These are phyloP conservation scores for Eidolon dupreanum DNA, from an alignment of 2,797 vertebrate species.

Conservation along the genomic window DNA sequence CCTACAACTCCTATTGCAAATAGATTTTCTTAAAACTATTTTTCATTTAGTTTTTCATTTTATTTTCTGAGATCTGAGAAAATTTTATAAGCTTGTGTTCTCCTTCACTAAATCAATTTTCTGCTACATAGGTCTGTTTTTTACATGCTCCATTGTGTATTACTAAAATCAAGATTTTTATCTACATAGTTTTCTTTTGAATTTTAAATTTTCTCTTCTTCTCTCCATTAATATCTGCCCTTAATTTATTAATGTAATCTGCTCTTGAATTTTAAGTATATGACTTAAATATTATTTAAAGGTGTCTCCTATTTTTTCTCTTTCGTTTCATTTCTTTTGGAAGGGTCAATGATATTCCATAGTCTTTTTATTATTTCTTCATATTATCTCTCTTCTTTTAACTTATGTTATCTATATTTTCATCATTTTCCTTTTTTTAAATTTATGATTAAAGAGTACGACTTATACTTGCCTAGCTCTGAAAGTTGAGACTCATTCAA, in stretches of 20 bases:
- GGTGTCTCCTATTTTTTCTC: not conserved
- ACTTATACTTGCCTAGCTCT: not conserved
- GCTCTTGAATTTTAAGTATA: constrained; percentile 4
- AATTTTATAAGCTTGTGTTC: not conserved
- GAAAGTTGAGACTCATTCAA: not conserved
- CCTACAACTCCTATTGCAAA: not conserved
- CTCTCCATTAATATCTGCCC: not conserved
- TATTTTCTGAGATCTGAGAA: not conserved
- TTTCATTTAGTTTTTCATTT: not conserved
- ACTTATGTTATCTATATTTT: not conserved
- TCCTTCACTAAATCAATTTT: not conserved
- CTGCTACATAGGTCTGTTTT: not conserved
- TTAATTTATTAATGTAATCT: not conserved
- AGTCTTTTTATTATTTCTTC: not conserved
- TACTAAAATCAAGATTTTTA: not conserved
- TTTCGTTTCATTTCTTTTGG: not conserved
- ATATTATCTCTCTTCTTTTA: not conserved
- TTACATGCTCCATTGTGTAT: not conserved
- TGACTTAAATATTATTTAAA: not conserved
- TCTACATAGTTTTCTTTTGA: not conserved
- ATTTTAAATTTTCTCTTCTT: not conserved
- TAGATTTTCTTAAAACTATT: not conserved
- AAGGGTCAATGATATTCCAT: not conserved
- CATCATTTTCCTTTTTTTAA: not conserved
- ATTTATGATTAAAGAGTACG: constrained; percentile 20